Conservation (phyloP, 2,888 invertebrate species). For the Drosophila melanosoma region DNA sequence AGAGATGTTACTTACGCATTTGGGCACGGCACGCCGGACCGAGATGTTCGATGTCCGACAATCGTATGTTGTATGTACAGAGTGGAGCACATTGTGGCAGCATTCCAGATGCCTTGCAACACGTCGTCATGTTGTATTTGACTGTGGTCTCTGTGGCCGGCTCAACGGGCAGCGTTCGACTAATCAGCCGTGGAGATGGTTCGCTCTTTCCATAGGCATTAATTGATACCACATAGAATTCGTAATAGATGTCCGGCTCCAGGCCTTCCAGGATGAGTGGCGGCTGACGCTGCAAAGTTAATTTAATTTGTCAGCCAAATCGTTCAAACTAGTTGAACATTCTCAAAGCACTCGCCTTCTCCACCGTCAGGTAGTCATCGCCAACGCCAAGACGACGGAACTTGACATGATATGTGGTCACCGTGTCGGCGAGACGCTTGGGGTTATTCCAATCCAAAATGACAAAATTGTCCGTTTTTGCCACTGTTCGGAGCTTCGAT, state of each 20-base stretch:
- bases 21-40: constrained; percentile 91
- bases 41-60: constrained; percentile 91
- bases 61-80: constrained; percentile 92
- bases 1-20: constrained; percentile 87
- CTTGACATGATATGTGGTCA: constrained; percentile 88
- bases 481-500: constrained; percentile 88
- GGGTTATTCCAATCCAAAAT: constrained; percentile 92
- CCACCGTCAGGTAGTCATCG: constrained; percentile 87
- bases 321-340: not conserved
- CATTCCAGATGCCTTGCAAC: constrained; percentile 89
- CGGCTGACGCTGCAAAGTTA: constrained; percentile 86
- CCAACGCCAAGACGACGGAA: constrained; percentile 86
- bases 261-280: constrained; percentile 91
- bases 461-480: constrained; percentile 91
- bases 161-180: constrained; percentile 87
- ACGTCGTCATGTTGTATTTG: constrained; percentile 91
- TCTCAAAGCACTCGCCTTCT: constrained; percentile 83
- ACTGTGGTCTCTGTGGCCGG: constrained; percentile 84
- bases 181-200: constrained; percentile 90
- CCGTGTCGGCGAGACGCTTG: constrained; percentile 89
- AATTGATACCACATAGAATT: constrained; percentile 91
- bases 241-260: constrained; percentile 91
- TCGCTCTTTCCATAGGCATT: constrained; percentile 92
- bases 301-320: constrained; percentile 66
- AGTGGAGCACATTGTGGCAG: constrained; percentile 89